phyloP scores from a whole-genome alignment of 2,888 invertebrate genomes.

The Thera obeliscata region DNA sequence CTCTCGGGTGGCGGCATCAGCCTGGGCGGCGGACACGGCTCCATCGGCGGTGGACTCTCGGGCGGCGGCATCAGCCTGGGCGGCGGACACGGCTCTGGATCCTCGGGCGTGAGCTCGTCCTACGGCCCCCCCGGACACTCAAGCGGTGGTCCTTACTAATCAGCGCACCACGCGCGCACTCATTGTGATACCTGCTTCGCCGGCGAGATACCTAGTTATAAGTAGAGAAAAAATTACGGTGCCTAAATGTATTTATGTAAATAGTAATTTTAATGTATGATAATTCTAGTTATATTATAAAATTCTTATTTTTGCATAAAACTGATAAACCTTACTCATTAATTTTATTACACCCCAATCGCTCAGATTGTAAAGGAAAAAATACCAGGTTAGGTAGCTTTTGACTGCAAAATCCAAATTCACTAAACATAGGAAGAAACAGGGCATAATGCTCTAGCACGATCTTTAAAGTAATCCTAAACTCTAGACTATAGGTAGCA shows the following conservation, averaged over 20 bases:
- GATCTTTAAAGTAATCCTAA: constrained; percentile 16
- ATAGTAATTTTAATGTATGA: constrained; percentile 83
- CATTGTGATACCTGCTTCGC: constrained; percentile 82
- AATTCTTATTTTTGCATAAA: constrained; percentile 81
- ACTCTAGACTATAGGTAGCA: background rate
- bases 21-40: constrained; percentile 43
- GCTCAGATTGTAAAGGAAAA: constrained; percentile 18
- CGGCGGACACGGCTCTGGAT: constrained; percentile 53
- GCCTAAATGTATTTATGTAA: constrained; percentile 85
- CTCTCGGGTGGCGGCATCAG: constrained; percentile 51
- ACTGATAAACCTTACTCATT: constrained; percentile 63
- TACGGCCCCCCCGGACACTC: constrained; percentile 88
- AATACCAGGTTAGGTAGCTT: constrained; percentile 1
- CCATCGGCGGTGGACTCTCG: constrained; percentile 37
- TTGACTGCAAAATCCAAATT: constrained; percentile 4
- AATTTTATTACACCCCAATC: constrained; percentile 36
- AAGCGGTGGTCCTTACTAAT: constrained; percentile 85
- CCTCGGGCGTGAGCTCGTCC: constrained; percentile 80
- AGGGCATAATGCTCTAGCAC: constrained; percentile 55
- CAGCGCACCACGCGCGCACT: constrained; percentile 58
- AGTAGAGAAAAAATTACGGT: constrained; percentile 85
- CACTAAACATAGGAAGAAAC: constrained; percentile 40
- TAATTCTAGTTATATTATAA: constrained; percentile 82
- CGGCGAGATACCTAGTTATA: constrained; percentile 79
- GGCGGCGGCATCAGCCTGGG: background rate